phyloP scores from a whole-genome alignment of 2,113 vertebrate species.

The Xiphophorus couchianus region DNA sequence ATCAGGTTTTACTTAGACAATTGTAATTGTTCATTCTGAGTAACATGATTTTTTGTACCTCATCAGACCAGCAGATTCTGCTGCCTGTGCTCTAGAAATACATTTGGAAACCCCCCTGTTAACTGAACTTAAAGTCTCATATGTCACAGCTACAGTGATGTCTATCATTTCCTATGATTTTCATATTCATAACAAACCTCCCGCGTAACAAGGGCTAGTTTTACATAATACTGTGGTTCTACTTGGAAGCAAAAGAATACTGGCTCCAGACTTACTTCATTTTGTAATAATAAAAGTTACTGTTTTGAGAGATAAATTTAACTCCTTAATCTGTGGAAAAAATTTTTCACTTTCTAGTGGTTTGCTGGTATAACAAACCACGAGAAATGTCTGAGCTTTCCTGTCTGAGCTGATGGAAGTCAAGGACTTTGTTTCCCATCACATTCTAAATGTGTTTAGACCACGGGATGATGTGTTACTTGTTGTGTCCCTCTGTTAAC shows the following conservation, averaged over 20 bases:
- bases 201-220: not conserved
- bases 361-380: too few relatives aligned
- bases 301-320: not conserved
- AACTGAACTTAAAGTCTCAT: too few relatives aligned
- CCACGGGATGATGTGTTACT: too few relatives aligned
- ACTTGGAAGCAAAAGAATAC: not conserved
- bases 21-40: not conserved
- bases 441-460: too few relatives aligned
- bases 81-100: not conserved
- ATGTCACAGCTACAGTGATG: not conserved
- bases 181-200: not conserved
- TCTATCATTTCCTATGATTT: not conserved
- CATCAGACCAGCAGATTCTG: not conserved
- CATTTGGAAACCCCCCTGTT: too few relatives aligned
- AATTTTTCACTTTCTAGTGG: too few relatives aligned
- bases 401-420: too few relatives aligned
- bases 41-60: not conserved
- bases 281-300: not conserved
- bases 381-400: too few relatives aligned
- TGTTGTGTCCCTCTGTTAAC: conserved; percentile 15
- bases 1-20: not conserved
- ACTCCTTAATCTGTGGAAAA: too few relatives aligned
- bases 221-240: not conserved
- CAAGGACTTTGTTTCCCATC: too few relatives aligned
- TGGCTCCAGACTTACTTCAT: not conserved